Base-by-base conservation (phyloP, 2,888 invertebrate genomes). In the Nomada flava region DNA sequence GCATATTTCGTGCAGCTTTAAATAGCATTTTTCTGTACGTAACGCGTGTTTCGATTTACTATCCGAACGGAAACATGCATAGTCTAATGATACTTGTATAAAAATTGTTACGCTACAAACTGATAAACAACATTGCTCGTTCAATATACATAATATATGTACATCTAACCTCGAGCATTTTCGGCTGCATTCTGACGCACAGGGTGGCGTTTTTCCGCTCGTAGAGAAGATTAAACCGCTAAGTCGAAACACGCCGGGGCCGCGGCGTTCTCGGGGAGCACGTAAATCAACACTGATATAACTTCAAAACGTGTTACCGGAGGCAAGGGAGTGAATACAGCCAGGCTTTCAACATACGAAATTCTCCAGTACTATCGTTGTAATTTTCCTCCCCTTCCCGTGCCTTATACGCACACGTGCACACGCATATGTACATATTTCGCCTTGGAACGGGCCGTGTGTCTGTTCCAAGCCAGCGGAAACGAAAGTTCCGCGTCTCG, bases 161-260 rank as follows among this genome's bases (percentile, higher is more conserved):
- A 7, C 36, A 36, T 36, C 36, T 36, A 36, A 36, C 36, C 0
- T 7, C 36, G 36, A 36, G 36, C 36, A 36, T 36, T 36, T 7
- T 42, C 20, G 42, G 53, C 44, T 18, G 50, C 29, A 53, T 59
- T 62, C 36, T n/a, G 20, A n/a, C 57, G 36, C 29, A 29, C 29
- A 42, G 52, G 18, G 53, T 55, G 26, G 10, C 60, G 20, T 59
- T 26, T 42, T 72, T 9, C 74, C 53, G 64, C 44, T 50, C 74
- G 76, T 82, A 83, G 81, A 80, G 83, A 60, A 87, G 88, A 89
- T 88, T 88, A 88, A 88, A 85, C 83, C 83, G 72, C 73, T 68
- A 82, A 86, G 83, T 77, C 79, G 85, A 76, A 83, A 85, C 84
- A 86, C 79, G 86, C 78, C 79, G 87, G 77, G 79, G 82, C 83